phyloP scores from a whole-genome alignment of 2,888 invertebrate genomes.

The Limnephilus auricula region DNA sequence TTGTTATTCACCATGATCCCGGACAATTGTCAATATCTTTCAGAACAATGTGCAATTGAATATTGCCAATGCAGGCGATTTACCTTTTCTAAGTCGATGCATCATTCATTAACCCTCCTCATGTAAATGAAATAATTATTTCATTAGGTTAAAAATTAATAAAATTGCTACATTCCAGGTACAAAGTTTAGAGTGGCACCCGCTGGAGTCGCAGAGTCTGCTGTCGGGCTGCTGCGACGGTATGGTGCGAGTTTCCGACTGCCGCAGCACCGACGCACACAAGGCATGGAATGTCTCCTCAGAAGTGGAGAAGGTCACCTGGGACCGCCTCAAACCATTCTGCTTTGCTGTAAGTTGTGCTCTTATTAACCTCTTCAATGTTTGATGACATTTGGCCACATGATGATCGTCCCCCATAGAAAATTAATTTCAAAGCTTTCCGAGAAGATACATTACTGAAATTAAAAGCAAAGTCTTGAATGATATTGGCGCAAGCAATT shows the following conservation, averaged over 20 bases:
- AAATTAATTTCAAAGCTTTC: too few relatives aligned
- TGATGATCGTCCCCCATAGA: too few relatives aligned
- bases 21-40: too few relatives aligned
- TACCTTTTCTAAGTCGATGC: too few relatives aligned
- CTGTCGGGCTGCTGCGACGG: slow-evolving; percentile 92
- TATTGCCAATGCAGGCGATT: too few relatives aligned
- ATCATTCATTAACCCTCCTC: background rate
- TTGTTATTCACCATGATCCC: too few relatives aligned
- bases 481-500: too few relatives aligned
- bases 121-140: background rate
- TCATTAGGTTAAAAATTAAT: background rate
- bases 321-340: slow-evolving; percentile 89
- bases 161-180: slow-evolving; percentile 73
- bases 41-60: too few relatives aligned
- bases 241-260: slow-evolving; percentile 88
- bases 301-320: slow-evolving; percentile 91
- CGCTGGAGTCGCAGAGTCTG: slow-evolving; percentile 88
- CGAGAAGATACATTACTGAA: too few relatives aligned
- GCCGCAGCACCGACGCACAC: slow-evolving; percentile 79
- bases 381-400: too few relatives aligned
- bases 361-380: background rate
- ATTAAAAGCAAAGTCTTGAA: too few relatives aligned
- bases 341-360: slow-evolving; percentile 83
- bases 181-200: slow-evolving; percentile 91
- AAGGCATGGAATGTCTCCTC: slow-evolving; percentile 86